Conservation (phyloP, 2,113 vertebrate genomes). For the Sitta europaea region DNA sequence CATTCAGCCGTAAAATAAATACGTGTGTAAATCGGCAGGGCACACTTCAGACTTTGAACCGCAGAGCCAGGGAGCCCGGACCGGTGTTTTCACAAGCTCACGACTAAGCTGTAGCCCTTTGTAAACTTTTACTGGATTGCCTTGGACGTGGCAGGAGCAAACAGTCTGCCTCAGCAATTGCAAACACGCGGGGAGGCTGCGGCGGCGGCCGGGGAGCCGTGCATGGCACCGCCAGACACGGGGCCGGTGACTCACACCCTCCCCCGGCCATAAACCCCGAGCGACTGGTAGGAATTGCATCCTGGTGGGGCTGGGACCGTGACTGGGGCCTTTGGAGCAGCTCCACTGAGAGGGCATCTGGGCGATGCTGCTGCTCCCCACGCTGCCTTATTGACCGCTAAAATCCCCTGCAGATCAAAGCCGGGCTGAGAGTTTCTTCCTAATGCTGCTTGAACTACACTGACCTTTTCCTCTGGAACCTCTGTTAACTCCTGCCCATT, state of each 20-base stretch:
- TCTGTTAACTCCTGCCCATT: slow-evolving; percentile 13
- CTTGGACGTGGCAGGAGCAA: slow-evolving; percentile 48
- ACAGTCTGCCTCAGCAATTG: slow-evolving; percentile 46
- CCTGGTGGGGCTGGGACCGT: neutral
- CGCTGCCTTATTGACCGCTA: slow-evolving; percentile 13
- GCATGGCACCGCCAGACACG: slow-evolving; percentile 54
- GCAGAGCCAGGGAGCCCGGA: neutral
- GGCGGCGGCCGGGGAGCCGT: neutral
- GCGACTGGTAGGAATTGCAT: neutral
- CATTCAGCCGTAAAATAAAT: neutral
- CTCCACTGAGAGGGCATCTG: neutral
- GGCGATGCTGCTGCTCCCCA: neutral
- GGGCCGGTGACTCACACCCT: slow-evolving; percentile 16
- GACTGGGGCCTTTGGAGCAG: neutral
- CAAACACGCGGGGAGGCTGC: neutral
- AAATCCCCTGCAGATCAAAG: slow-evolving; percentile 58
- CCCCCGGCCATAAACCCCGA: slow-evolving; percentile 33
- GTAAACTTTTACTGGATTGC: slow-evolving; percentile 51
- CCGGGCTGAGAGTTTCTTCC: neutral
- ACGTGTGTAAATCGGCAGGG: neutral
- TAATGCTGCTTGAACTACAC: slow-evolving; percentile 14
- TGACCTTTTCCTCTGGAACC: slow-evolving; percentile 21
- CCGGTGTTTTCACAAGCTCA: slow-evolving; percentile 51
- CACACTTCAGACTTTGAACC: slow-evolving; percentile 67
- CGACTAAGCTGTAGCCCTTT: slow-evolving; percentile 48